Conservation (phyloP, 2,797 vertebrate species). For the Bradypodion pumilum region DNA sequence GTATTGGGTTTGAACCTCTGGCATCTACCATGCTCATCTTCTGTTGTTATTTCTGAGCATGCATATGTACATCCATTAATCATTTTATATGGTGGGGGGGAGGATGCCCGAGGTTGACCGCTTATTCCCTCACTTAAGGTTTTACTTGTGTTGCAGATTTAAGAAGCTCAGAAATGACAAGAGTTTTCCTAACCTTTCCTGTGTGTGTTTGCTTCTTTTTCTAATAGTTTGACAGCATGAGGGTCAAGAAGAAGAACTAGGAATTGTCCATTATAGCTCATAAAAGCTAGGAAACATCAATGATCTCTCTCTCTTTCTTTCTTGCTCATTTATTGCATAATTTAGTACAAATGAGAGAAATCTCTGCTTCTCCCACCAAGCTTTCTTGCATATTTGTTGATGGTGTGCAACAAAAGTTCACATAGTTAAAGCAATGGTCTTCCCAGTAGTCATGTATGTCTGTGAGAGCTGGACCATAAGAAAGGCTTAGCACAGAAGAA, state of each 20-base stretch:
- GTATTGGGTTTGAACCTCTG: not conserved
- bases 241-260: not conserved
- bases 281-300: not conserved
- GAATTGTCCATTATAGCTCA: not conserved
- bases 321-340: not conserved
- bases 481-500: too few relatives aligned
- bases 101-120: not conserved
- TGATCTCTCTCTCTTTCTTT: not conserved
- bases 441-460: too few relatives aligned
- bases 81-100: too few relatives aligned
- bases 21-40: not conserved
- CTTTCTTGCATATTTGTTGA: not conserved
- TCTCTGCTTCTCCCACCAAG: not conserved
- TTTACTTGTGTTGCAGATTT: not conserved
- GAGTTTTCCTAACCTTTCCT: not conserved
- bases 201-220: not conserved
- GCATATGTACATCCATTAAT: not conserved
- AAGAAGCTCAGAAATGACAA: not conserved
- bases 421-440: too few relatives aligned
- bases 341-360: not conserved
- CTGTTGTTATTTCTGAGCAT: not conserved
- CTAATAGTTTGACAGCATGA: not conserved
- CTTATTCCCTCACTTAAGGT: not conserved
- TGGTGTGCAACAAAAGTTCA: not conserved
- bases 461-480: too few relatives aligned